phyloP scores from a whole-genome alignment of 2,888 invertebrate genomes.

The Acronicta aceris region DNA sequence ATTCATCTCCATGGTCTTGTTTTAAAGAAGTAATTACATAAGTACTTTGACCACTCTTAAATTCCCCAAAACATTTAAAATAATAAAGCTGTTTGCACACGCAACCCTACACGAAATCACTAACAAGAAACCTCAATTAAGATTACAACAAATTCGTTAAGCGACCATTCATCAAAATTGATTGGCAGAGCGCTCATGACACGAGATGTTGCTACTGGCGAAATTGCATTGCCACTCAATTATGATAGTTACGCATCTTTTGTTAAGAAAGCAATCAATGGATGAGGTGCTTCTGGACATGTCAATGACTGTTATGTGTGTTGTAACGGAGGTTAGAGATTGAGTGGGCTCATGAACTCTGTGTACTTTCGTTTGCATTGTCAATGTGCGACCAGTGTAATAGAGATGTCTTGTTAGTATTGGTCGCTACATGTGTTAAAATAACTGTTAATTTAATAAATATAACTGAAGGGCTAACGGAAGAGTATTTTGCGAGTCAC shows the following conservation, averaged over 20 bases:
- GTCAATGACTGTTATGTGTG: slow-evolving; percentile 27
- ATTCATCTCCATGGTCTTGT: neutral
- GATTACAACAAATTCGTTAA: slow-evolving; percentile 82
- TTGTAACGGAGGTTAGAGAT: slow-evolving; percentile 36
- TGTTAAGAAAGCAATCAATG: slow-evolving; percentile 71
- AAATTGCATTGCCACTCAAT: slow-evolving; percentile 77
- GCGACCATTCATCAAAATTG: slow-evolving; percentile 77
- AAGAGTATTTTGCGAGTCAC: slow-evolving; percentile 8
- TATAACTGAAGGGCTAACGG: slow-evolving; percentile 10
- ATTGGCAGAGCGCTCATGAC: slow-evolving; percentile 73
- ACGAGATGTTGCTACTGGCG: slow-evolving; percentile 72
- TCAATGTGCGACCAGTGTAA: slow-evolving; percentile 21
- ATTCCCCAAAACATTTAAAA: slow-evolving; percentile 43
- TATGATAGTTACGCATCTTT: slow-evolving; percentile 70
- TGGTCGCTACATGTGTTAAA: slow-evolving; percentile 12
- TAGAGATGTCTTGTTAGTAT: slow-evolving; percentile 35
- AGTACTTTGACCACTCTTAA: neutral
- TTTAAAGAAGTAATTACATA: slow-evolving; percentile 25
- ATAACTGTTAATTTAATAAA: slow-evolving; percentile 17
- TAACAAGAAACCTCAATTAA: slow-evolving; percentile 76
- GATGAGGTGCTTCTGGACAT: slow-evolving; percentile 41
- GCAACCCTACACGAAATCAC: slow-evolving; percentile 58
- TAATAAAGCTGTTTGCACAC: slow-evolving; percentile 29
- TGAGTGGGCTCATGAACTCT: slow-evolving; percentile 50
- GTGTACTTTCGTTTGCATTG: slow-evolving; percentile 41